phyloP scores from a whole-genome alignment of 2,797 vertebrate species.

The Clarias fuscus region DNA sequence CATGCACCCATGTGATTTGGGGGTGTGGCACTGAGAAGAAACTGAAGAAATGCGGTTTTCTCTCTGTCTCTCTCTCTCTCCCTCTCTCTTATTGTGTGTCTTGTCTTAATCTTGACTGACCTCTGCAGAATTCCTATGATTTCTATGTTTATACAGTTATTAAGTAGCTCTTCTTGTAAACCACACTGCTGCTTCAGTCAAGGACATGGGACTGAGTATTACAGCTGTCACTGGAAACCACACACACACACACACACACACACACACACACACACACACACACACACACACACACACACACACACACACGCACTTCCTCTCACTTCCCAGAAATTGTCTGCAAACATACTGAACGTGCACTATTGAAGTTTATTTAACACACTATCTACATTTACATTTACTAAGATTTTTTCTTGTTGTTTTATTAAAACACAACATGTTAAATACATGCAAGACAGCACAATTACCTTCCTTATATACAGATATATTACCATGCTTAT shows the following conservation, averaged over 20 bases:
- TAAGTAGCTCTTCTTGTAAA: neutral
- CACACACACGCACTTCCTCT: neutral
- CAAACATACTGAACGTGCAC: neutral
- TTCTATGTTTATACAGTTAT: neutral
- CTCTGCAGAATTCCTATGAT: neutral
- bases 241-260: neutral
- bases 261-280: neutral
- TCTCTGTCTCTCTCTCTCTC: neutral
- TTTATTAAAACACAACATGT: too few species aligned
- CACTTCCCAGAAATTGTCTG: neutral
- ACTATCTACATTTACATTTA: neutral
- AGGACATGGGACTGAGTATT: neutral
- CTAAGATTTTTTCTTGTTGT: neutral
- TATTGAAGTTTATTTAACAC: too few species aligned
- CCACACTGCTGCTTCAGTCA: neutral
- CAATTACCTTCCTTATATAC: too few species aligned
- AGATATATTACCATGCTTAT: too few species aligned
- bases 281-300: too few species aligned
- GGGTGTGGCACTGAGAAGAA: neutral
- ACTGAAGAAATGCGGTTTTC: too few species aligned
- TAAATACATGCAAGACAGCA: too few species aligned
- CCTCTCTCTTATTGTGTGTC: neutral
- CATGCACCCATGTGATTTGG: neutral
- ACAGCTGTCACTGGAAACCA: constrained; percentile 1
- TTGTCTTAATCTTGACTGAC: neutral